Evolutionary conservation across 2,797 vertebrate genomes (phyloP), one percentile per base, ranked within the genome.

Genomic region (Delichon dasypus): DNA sequence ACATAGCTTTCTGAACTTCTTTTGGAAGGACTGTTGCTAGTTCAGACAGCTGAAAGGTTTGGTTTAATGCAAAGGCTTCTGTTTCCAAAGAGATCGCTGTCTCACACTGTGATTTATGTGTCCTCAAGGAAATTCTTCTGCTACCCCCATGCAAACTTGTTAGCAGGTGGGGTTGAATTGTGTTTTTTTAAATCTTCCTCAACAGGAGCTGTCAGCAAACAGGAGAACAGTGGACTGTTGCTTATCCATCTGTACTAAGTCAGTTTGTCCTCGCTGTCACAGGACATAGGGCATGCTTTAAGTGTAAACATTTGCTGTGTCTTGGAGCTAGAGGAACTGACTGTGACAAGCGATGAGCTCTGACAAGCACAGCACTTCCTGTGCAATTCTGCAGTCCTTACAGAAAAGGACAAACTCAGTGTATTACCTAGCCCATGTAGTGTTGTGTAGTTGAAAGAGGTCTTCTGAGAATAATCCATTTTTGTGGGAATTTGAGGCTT

Each of bases 181-280:
- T 84, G 42, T 2, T 83, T 51, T 85, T 89, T 40, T n/a, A 89
- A 79, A 72, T 91, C 91, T 93, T 96, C 89, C 32, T 85, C 45
- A 64, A 10, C 60, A 54, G 1, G 2, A 89, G 65, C 45, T 70
- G 19, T 77, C 3, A 14, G 54, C 68, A 66, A 18, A 2, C 21
- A 27, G 68, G 44, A 64, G 42, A 77, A 54, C 14, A 68, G 45
- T 67, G 65, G 45, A 58, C 50, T 85, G 13, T 44, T 94, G 32
- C 16, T 61, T 77, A 13, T 47, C 30, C 40, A 10, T 36, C 38
- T 74, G 11, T 44, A 25, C 8, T 29, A 34, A 29, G 50, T 44
- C 55, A 44, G 1, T 60, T 76, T 71, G 32, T 85, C 34, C 34
- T 83, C 18, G 16, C 55, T 90, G 48, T 36, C 25, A n/a, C 48